Percentiles rank a stretch among this genome's conserved stretches.
Conservation (phyloP, 2,113 vertebrate genomes). For the Numenius arquata region DNA sequence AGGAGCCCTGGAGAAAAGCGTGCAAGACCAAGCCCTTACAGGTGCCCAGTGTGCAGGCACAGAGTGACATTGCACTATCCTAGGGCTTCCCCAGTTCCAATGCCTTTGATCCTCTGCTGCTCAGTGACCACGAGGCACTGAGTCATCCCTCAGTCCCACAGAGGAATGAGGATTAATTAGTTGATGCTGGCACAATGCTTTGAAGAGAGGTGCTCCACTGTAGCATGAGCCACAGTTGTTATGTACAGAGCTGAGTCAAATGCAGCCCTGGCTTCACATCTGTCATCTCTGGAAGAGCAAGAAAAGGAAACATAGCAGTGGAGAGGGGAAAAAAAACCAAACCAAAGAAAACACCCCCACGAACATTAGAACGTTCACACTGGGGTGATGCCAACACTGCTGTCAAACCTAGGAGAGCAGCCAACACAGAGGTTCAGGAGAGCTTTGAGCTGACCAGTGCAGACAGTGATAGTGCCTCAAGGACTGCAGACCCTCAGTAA, state of each 20-base stretch:
- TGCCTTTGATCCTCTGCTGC: background rate
- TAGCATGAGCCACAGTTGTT: background rate
- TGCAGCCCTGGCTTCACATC: background rate
- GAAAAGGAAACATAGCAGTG: background rate
- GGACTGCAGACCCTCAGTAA: background rate
- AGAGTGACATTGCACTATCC: background rate
- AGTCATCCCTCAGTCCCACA: background rate
- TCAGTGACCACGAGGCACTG: background rate
- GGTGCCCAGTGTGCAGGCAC: background rate
- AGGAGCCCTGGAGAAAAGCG: background rate
- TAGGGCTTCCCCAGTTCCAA: background rate
- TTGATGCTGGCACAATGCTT: background rate
- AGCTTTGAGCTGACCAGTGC: background rate
- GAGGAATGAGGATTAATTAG: conserved; percentile 15
- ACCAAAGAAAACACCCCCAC: background rate
- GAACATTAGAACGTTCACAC: rapidly evolving
- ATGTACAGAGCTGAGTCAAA: background rate
- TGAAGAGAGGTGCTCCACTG: conserved; percentile 1
- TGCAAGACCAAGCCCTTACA: rapidly evolving
- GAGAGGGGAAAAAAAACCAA: too few species aligned
- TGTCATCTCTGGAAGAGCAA: background rate
- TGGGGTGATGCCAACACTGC: background rate
- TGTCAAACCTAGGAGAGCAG: background rate
- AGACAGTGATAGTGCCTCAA: background rate
- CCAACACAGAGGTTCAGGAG: background rate